Percentiles rank a stretch among this genome's conserved stretches.
Conservation (phyloP, 2,113 vertebrate genomes). For the Spheniscus mendiculus region DNA sequence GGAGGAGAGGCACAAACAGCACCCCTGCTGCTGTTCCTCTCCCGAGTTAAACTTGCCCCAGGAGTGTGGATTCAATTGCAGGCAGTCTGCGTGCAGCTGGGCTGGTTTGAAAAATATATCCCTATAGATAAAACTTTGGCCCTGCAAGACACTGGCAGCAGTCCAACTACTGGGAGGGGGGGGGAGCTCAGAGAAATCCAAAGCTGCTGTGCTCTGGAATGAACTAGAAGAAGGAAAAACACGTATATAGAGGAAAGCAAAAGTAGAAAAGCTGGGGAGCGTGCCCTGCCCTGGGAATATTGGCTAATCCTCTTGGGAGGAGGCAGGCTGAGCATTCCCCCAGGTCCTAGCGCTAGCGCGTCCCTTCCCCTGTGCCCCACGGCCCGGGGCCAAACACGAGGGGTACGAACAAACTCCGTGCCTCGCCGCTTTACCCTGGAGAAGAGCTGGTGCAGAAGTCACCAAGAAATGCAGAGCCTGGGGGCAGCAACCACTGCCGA, state of each 20-base stretch:
- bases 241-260: neutral
- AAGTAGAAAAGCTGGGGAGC: neutral
- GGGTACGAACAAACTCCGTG: fast-evolving
- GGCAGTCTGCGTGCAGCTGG: neutral
- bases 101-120: neutral
- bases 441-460: neutral
- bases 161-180: neutral
- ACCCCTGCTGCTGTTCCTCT: neutral
- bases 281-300: constrained; percentile 44
- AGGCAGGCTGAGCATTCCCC: neutral
- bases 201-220: neutral
- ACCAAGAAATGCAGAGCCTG: fast-evolving
- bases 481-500: fast-evolving
- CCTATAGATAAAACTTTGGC: constrained; percentile 12
- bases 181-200: neutral
- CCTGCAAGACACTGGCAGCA: neutral
- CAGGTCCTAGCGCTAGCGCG: neutral
- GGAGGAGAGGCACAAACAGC: neutral
- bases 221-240: neutral
- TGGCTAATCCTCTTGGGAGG: constrained; percentile 49
- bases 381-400: fast-evolving
- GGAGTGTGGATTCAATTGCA: neutral
- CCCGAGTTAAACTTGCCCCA: neutral
- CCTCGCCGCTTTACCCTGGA: fast-evolving
- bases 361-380: neutral